Conservation (phyloP, 1,140 invertebrate genomes). For the Riptortus pedestris region DNA sequence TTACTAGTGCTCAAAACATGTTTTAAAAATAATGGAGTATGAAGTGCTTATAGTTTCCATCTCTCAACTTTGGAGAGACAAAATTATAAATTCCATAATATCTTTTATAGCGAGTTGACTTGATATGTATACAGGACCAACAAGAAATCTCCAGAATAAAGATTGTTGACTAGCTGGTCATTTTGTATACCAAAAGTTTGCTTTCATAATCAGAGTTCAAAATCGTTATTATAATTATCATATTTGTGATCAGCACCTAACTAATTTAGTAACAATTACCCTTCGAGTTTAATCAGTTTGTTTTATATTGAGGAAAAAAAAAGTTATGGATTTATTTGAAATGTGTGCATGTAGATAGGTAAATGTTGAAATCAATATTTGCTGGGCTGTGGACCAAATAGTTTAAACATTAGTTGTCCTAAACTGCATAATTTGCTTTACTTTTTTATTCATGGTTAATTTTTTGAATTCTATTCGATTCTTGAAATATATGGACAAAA, state of each 20-base stretch:
- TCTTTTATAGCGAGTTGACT: too few species aligned
- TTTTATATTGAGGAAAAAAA: neutral
- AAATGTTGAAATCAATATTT: constrained; percentile 6
- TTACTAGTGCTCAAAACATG: too few species aligned
- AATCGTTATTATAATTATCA: neutral
- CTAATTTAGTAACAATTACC: neutral
- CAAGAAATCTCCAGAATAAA: too few species aligned
- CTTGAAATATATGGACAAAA: too few species aligned
- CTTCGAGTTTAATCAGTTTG: neutral
- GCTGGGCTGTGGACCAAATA: constrained; percentile 21
- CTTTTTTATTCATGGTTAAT: neutral
- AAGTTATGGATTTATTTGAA: neutral
- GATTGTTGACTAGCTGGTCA: too few species aligned
- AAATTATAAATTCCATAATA: too few species aligned
- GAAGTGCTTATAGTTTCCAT: too few species aligned
- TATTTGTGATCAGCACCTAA: neutral
- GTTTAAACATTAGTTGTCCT: constrained; percentile 18
- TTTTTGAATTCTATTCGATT: too few species aligned
- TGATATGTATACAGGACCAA: too few species aligned
- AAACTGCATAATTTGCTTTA: neutral
- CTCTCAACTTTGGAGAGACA: too few species aligned
- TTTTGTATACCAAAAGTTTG: neutral
- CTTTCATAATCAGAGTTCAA: neutral
- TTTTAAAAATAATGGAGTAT: too few species aligned
- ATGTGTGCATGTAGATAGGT: neutral